Conservation (phyloP, 2,113 vertebrate genomes). For the Tragelaphus imberbis region DNA sequence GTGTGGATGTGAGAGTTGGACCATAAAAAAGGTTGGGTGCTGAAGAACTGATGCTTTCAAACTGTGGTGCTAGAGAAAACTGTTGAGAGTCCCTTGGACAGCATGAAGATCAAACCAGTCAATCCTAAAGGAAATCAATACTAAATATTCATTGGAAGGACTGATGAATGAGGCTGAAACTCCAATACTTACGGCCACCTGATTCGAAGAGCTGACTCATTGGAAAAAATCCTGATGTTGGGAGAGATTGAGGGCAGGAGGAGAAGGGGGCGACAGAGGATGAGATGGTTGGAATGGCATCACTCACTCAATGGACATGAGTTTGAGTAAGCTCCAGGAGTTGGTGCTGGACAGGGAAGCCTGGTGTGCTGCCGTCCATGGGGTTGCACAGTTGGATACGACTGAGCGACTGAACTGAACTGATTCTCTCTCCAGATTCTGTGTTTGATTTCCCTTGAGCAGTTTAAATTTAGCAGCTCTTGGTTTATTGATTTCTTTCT, state of each 20-base stretch:
- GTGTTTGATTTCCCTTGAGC: conserved; percentile 35
- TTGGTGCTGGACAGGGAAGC: background rate
- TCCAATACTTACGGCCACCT: background rate
- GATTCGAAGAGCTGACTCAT: background rate
- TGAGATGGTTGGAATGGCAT: background rate
- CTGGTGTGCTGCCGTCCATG: background rate
- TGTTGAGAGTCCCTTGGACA: background rate
- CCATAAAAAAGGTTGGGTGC: background rate
- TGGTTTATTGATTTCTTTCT: conserved; percentile 4
- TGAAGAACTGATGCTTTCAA: background rate
- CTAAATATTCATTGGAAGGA: background rate
- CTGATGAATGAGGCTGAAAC: background rate
- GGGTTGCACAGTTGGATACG: background rate
- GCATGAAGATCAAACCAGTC: background rate
- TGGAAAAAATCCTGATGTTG: background rate
- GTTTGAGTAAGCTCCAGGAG: background rate
- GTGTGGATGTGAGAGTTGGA: background rate
- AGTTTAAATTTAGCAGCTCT: conserved; percentile 46
- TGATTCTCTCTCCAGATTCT: conserved; percentile 4
- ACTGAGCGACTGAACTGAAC: background rate
- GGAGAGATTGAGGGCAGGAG: background rate
- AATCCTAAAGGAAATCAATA: background rate
- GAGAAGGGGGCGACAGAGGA: background rate
- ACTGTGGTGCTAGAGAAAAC: background rate
- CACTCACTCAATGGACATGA: background rate